These are phyloP conservation scores for Nymphalis polychloros DNA, from an alignment of 2,888 invertebrate genomes.

Conservation along the genomic window DNA sequence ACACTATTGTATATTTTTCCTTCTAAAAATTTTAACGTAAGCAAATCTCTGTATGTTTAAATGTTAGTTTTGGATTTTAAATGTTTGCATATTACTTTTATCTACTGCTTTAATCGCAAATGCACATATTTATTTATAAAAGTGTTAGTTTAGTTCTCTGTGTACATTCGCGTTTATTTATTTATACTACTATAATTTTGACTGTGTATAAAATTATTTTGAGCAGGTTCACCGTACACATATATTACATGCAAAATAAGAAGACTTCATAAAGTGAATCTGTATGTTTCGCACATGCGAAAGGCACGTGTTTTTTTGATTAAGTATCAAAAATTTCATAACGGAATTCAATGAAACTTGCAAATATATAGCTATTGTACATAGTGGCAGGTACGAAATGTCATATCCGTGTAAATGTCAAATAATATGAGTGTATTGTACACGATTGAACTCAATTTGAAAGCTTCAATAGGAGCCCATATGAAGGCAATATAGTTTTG, in stretches of 20 bases:
- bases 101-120: slow-evolving; percentile 1
- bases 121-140: background rate
- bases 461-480: background rate
- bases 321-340: too few relatives aligned
- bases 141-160: background rate
- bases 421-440: background rate
- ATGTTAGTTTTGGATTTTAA: slow-evolving; percentile 7
- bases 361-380: too few relatives aligned
- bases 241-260: too few relatives aligned
- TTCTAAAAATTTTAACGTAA: slow-evolving; percentile 9
- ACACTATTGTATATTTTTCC: slow-evolving; percentile 12
- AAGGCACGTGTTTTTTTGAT: too few relatives aligned
- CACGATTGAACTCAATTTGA: background rate
- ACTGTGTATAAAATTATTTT: too few relatives aligned
- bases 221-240: too few relatives aligned
- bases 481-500: background rate
- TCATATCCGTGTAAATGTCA: too few relatives aligned
- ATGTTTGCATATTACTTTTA: background rate
- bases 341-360: too few relatives aligned
- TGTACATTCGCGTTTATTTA: background rate
- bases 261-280: too few relatives aligned
- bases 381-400: too few relatives aligned
- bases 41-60: slow-evolving; percentile 15
- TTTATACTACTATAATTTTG: too few relatives aligned
- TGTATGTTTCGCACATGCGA: too few relatives aligned